Conservation (phyloP, 2,888 invertebrate genomes). For the Platerodrilus igneus region DNA sequence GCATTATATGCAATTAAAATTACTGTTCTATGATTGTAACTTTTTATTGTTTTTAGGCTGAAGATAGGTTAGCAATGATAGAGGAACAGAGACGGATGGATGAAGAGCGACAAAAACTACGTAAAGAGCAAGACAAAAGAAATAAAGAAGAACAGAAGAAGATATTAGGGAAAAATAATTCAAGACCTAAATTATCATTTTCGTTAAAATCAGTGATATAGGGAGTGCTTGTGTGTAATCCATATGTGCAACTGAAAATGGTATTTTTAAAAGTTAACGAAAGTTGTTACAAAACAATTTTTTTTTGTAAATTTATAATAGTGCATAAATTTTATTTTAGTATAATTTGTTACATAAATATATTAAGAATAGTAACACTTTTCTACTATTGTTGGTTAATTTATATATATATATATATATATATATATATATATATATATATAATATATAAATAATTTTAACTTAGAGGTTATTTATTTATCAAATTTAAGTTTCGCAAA, state of each 20-base stretch:
- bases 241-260: neutral
- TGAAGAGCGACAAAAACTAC: conserved; percentile 87
- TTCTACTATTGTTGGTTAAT: no score
- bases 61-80: conserved; percentile 92
- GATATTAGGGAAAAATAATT: conserved; percentile 95
- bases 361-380: no score
- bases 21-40: no score
- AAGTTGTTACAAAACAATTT: neutral
- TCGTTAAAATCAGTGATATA: conserved; percentile 71
- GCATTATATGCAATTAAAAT: no score
- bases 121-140: conserved; percentile 89
- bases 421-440: no score
- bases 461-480: no score
- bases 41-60: conserved; percentile 83
- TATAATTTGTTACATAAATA: no score
- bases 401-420: no score
- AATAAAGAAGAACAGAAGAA: conserved; percentile 94
- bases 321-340: conserved; percentile 2
- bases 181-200: conserved; percentile 92
- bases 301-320: conserved; percentile 1
- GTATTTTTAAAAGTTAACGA: neutral
- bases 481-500: no score
- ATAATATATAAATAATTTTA: no score
- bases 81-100: conserved; percentile 96
- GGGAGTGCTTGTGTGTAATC: conserved; percentile 6